Evolutionary conservation across 2,888 invertebrate species (phyloP), one percentile per base, ranked within the genome.

Genomic region (Xanthia icteritia): DNA sequence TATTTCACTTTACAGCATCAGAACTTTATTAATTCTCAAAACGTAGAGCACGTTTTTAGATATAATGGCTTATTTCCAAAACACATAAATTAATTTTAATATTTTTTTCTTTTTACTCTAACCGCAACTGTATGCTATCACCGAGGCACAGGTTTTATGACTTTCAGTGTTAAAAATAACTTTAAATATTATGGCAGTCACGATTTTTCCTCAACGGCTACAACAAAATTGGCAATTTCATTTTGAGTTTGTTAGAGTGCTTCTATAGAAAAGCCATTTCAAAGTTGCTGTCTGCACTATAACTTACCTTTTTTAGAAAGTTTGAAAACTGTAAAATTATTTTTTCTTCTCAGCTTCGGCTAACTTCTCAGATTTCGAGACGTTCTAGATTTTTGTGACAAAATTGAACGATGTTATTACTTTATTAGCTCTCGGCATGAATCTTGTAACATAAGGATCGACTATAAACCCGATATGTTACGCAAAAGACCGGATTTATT

Each of bases 381-480:
- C 48, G 39, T 67, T 63, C 65, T 63, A 71, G 42, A 71, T 64
- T 73, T 36, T 56, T 56, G 51, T 51, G 61, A 45, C 66, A 64
- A 73, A 76, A 69, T 54, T 72, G 15, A 74, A 72, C 39, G 11
- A 64, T 51, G 20, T 71, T 64, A 67, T 65, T 64, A 58, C 58
- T 76, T 58, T 78, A 81, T 73, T 64, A 73, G 63, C 23, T 65
- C 17, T 83, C 51, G 20, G 39, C 64, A 86, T 60, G 66, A 70
- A 75, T 83, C 67, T 69, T 79, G 78, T 61, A 74, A 76, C 77
- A 54, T 79, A 64, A 51, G 63, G 58, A 61, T 63, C 31, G 65
- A n/a, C 63, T 70, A 80, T 77, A 86, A 87, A 76, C 66, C 63
- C 67, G 54, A 9, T 64, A 54, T 70, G 56, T 65, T 77, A 73